phyloP scores from a whole-genome alignment of 2,113 vertebrate species.

The Bufo gargarizans region DNA sequence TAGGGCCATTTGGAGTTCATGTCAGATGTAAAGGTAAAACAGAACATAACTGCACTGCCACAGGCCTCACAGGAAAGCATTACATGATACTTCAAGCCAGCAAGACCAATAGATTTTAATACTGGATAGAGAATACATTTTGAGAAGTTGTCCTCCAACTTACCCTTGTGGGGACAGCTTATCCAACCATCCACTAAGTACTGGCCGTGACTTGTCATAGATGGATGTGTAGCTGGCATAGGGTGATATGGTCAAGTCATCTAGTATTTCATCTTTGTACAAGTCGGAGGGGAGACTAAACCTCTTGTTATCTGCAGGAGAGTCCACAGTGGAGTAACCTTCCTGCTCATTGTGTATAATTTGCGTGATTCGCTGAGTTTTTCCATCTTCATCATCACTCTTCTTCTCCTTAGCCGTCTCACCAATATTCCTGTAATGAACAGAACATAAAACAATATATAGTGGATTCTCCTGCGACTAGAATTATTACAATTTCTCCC shows the following conservation, averaged over 20 bases:
- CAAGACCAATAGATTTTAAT: not conserved
- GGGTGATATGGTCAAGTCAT: slow-evolving; percentile 92
- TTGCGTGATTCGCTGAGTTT: slow-evolving; percentile 66
- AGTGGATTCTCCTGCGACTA: not conserved
- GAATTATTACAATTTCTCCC: not conserved
- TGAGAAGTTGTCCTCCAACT: not conserved
- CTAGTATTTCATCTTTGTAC: slow-evolving; percentile 74
- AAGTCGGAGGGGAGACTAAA: slow-evolving; percentile 72
- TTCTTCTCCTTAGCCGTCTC: slow-evolving; percentile 62
- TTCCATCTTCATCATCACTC: slow-evolving; percentile 55
- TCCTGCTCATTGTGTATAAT: slow-evolving; percentile 70
- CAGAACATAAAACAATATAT: not conserved
- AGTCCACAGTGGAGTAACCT: slow-evolving; percentile 85
- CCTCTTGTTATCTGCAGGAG: slow-evolving; percentile 54
- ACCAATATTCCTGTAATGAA: slow-evolving; percentile 51
- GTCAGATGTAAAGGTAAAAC: too few species aligned
- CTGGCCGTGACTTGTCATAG: slow-evolving; percentile 75
- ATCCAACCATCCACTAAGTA: slow-evolving; percentile 92
- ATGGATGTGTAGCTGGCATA: slow-evolving; percentile 91
- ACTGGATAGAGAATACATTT: not conserved
- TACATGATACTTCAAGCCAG: too few species aligned
- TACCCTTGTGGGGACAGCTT: slow-evolving; percentile 98
- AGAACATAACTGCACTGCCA: not conserved
- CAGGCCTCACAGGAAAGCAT: not conserved
- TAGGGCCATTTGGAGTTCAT: not conserved